Conservation (phyloP, 1,140 invertebrate species). For the Camponotus pennsylvanicus region DNA sequence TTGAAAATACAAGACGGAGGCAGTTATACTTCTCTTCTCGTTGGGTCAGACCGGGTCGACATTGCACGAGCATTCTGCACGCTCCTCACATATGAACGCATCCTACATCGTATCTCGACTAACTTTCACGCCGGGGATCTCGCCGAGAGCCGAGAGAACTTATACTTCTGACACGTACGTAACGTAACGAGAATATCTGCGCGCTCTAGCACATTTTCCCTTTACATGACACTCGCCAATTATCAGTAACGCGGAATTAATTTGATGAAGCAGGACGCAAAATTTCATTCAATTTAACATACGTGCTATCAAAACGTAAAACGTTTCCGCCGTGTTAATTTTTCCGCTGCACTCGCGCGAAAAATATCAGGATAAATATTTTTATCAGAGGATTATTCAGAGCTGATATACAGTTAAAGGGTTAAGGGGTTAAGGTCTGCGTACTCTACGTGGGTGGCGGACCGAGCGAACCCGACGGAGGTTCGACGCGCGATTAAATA, state of each 20-base stretch:
- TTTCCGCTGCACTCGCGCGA: background rate
- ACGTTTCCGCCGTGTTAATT: background rate
- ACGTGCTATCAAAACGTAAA: background rate
- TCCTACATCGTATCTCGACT: slow-evolving; percentile 71
- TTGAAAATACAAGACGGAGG: slow-evolving; percentile 77
- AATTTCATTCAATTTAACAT: background rate
- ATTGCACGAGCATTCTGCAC: slow-evolving; percentile 78
- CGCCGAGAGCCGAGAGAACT: slow-evolving; percentile 48
- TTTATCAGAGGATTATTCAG: background rate
- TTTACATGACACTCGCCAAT: background rate
- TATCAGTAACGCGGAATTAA: background rate
- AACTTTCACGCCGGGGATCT: slow-evolving; percentile 70
- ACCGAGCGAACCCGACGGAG: background rate
- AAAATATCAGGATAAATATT: background rate
- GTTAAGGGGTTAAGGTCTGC: slow-evolving; percentile 10
- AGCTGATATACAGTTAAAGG: background rate
- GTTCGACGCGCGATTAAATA: slow-evolving; percentile 58
- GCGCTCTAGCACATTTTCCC: background rate
- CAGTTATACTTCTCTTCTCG: slow-evolving; percentile 62
- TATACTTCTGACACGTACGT: slow-evolving; percentile 50
- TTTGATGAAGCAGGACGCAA: background rate
- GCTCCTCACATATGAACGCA: slow-evolving; percentile 75
- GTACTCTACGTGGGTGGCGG: slow-evolving; percentile 40
- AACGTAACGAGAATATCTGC: slow-evolving; percentile 50
- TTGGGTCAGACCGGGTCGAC: slow-evolving; percentile 76